Evolutionary conservation across 2,797 vertebrate genomes (phyloP).

Genomic region (Thamnophis elegans): DNA sequence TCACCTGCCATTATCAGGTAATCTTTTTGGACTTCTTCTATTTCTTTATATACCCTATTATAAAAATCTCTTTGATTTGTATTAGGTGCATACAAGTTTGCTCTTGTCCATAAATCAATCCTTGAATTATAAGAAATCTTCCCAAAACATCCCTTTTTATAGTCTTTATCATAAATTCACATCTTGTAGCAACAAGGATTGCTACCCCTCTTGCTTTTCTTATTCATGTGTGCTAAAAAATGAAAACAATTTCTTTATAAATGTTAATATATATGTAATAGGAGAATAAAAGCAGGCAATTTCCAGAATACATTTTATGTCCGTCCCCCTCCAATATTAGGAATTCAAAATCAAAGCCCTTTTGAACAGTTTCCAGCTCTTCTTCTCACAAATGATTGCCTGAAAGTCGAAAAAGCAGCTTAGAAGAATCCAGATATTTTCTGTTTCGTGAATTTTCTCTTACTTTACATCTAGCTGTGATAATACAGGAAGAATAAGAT

Average conservation of each 20-base stretch:
- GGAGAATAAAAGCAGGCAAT: not conserved
- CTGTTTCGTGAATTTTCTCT: slow-evolving; percentile 43
- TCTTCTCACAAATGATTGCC: slow-evolving; percentile 28
- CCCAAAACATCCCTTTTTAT: too few species aligned
- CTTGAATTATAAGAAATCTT: too few species aligned
- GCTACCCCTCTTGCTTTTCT: not conserved
- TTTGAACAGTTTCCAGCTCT: not conserved
- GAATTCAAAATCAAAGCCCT: not conserved
- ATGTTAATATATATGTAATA: not conserved
- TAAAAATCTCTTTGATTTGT: too few species aligned
- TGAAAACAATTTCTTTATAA: not conserved
- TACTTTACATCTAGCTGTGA: slow-evolving; percentile 87
- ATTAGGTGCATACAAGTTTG: too few species aligned
- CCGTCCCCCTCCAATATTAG: not conserved
- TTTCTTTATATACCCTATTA: too few species aligned
- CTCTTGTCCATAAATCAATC: too few species aligned
- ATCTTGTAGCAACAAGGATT: too few species aligned
- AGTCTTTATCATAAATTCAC: too few species aligned
- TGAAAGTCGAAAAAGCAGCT: slow-evolving; percentile 3
- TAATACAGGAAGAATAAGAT: slow-evolving; percentile 85
- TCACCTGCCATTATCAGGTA: too few species aligned
- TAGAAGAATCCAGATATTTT: slow-evolving; percentile 37
- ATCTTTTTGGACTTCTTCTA: too few species aligned
- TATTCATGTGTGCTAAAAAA: not conserved
- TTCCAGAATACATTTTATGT: slow-evolving; percentile 2